phyloP scores from a whole-genome alignment of 1,140 invertebrate species.

The Aphidius ervi region DNA sequence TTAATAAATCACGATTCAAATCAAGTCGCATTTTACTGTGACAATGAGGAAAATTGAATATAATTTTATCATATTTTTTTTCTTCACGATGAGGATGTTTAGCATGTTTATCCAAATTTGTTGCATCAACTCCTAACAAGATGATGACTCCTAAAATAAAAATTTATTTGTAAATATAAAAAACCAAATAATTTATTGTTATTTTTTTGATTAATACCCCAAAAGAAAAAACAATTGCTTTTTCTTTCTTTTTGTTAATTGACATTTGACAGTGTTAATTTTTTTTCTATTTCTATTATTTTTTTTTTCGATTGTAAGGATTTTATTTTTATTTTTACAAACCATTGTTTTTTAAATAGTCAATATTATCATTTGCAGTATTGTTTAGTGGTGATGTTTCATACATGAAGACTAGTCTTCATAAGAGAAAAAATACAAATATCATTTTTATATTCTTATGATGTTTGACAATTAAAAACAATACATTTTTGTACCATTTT shows the following conservation, averaged over 20 bases:
- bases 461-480: too few species aligned
- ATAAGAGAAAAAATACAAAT: too few species aligned
- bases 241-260: too few species aligned
- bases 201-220: neutral
- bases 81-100: slow-evolving; percentile 33
- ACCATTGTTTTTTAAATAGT: slow-evolving; percentile 40
- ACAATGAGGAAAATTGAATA: slow-evolving; percentile 65
- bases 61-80: slow-evolving; percentile 51
- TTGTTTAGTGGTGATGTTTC: slow-evolving; percentile 29
- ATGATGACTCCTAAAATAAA: slow-evolving; percentile 52
- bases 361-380: slow-evolving; percentile 36
- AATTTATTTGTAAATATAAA: too few species aligned
- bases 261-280: neutral
- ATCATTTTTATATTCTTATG: too few species aligned
- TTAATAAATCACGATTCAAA: slow-evolving; percentile 57
- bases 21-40: slow-evolving; percentile 65
- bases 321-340: slow-evolving; percentile 25
- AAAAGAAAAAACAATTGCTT: too few species aligned
- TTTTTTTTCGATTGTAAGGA: neutral
- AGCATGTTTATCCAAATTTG: slow-evolving; percentile 39
- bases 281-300: slow-evolving; percentile 1
- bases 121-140: slow-evolving; percentile 55
- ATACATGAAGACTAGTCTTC: slow-evolving; percentile 43
- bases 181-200: too few species aligned
- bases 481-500: too few species aligned